Base-by-base conservation (phyloP, 64 coral and sea anemone species). In the Exaiptasia diaphana region DNA sequence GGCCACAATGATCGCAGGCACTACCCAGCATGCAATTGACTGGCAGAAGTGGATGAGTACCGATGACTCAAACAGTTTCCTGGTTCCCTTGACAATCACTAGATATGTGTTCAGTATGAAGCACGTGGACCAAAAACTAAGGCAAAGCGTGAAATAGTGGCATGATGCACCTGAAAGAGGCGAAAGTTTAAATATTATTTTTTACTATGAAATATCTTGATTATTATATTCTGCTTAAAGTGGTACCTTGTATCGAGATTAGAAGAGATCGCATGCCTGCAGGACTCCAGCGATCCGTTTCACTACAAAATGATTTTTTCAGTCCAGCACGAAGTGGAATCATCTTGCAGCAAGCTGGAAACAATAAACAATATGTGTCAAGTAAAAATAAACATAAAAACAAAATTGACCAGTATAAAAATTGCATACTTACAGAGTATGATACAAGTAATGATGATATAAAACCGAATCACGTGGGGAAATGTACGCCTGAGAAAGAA, bases 381-480 rank as follows among this genome's bases (percentile, higher is more conserved):
- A 8, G 14, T 6, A 36, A 43, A 10, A 9, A 69, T 46, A 5
- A 28, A 45, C 57, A 30, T 31, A 1, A 86, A 17, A 61, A 21
- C 7, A 1, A 40, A 11, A 5, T 10, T 1, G 11, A 22, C 44
- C 34, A 18, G 18, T 12, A 35, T 17, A 22, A 6, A 44, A 18
- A 25, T 23, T 20, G 10, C 5, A n/a, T 31, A 80, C 85, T 92
- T 41, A 99, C 95, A 85, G 34, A 89, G 69, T 34, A 87, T 17
- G 34, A 91, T 78, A n/a, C 90, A 99, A 63, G 89, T 75, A 37
- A 99, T 33, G 40, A 99, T 80, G 33, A 99, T 65, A 42, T 99
- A 85, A 80, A 99, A 99, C 11, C 95, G 90, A 15, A 99, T 57
- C 22, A 85, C 68, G 21, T 99, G 95, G 18, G 95, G 95, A 86